Base-by-base conservation (phyloP, 2,113 vertebrate species). In the Neolamprologus cancellatus region DNA sequence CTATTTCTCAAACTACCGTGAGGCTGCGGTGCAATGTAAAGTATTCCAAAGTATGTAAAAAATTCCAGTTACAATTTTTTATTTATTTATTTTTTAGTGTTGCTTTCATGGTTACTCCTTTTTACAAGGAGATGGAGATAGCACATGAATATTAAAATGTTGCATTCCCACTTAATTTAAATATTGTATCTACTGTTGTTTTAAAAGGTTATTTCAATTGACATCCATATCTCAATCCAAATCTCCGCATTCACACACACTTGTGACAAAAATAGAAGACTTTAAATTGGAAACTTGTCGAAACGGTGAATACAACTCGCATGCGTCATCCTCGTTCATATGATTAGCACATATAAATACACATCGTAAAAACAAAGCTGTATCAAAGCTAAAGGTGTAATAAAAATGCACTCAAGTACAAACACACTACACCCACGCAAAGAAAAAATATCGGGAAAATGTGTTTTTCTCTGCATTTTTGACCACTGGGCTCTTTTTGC, bases 401-500 rank as follows among this genome's bases (percentile, higher is more conserved):
- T 89, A 86, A 91, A 92, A 87, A 85, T 57, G 52, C 41, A 85
- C 55, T 20, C 44, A 53, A n/a, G 14, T 81, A 32, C 53, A 28
- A 39, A 53, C 79, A 59, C 8, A 54, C 30, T 61, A 15, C 10
- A 18, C 54, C 48, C 30, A 36, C 54, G 30, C 11, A 17, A 82
- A 79, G 36, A 71, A 85, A 93, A 81, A 66, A 87, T 87, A 48
- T n/a, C 78, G 79, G 88, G 88, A 91, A 94, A 90, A 36, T 85
- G 89, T 90, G 74, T 91, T 92, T 91, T 94, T 94, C 74, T 88
- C 85, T 91, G 92, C 93, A 89, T 96, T 97, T 97, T 96, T 96
- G 96, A 96, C 95, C 94, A 93, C 95, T 97, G 96, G 96, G 96
- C 95, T 96, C 93, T 91, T 94, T 84, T 84, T 90, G 89, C 95